phyloP scores from a whole-genome alignment of 1,140 invertebrate genomes.

The Trichogramma pretiosum region DNA sequence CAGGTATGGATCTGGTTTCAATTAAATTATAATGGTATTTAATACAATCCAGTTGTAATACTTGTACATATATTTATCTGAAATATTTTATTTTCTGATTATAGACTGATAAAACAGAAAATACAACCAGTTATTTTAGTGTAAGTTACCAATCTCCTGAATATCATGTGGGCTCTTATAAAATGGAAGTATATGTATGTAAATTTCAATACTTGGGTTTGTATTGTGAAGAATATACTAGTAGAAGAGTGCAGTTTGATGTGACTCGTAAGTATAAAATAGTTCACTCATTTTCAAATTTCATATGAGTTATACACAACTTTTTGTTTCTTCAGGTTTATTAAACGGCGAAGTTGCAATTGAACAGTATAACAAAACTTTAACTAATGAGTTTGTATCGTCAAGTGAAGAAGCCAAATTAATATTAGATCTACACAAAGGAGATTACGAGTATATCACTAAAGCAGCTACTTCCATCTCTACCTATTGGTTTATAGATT shows the following conservation, averaged over 20 bases:
- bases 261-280: slow-evolving; percentile 49
- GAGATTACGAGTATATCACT: slow-evolving; percentile 53
- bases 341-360: slow-evolving; percentile 57
- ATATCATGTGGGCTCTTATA: slow-evolving; percentile 52
- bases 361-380: slow-evolving; percentile 50
- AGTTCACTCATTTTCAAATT: not conserved
- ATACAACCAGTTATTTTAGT: slow-evolving; percentile 47
- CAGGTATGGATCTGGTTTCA: slow-evolving; percentile 38
- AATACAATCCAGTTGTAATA: not conserved
- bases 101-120: slow-evolving; percentile 24
- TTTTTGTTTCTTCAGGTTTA: slow-evolving; percentile 41
- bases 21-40: not conserved
- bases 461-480: slow-evolving; percentile 53
- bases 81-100: slow-evolving; percentile 12
- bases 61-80: slow-evolving; percentile 9
- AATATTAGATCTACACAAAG: slow-evolving; percentile 48
- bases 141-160: slow-evolving; percentile 48
- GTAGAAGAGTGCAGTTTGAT: slow-evolving; percentile 44
- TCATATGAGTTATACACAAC: slow-evolving; percentile 5
- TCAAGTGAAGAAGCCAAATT: slow-evolving; percentile 50
- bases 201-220: slow-evolving; percentile 32
- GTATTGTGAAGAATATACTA: slow-evolving; percentile 36
- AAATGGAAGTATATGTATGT: slow-evolving; percentile 50
- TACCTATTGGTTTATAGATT: slow-evolving; percentile 72
- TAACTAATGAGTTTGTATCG: slow-evolving; percentile 53